phyloP scores from a whole-genome alignment of 2,113 vertebrate genomes.

The Brachionichthys hirsutus region DNA sequence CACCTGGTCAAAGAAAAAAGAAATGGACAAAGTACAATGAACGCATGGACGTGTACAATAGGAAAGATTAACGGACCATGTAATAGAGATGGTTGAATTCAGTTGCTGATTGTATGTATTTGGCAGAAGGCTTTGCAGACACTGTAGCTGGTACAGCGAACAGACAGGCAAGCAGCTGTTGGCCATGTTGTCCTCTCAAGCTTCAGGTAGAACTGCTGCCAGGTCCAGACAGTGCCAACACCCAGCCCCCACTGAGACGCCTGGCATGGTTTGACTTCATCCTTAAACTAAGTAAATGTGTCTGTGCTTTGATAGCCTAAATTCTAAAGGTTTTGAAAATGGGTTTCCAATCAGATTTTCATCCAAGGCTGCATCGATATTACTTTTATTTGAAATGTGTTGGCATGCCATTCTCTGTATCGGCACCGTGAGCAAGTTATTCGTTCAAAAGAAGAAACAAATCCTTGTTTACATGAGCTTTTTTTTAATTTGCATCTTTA shows the following conservation, averaged over 20 bases:
- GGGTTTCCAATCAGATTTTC: not conserved
- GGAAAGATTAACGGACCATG: constrained; percentile 21
- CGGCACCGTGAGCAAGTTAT: too few species aligned
- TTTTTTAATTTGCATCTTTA: too few species aligned
- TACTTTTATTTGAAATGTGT: too few species aligned
- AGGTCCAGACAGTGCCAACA: constrained; percentile 39
- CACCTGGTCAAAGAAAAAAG: constrained; percentile 9
- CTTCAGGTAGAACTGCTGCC: constrained; percentile 54
- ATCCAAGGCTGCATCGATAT: not conserved
- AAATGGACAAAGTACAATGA: not conserved
- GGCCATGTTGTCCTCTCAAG: constrained; percentile 39
- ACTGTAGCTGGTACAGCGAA: constrained; percentile 21
- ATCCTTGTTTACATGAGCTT: too few species aligned
- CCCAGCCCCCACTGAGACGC: constrained; percentile 40
- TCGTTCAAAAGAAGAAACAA: too few species aligned
- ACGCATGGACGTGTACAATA: constrained; percentile 19
- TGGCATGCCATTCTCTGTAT: too few species aligned
- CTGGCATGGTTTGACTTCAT: constrained; percentile 50
- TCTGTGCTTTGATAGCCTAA: not conserved
- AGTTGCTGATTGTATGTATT: constrained; percentile 25
- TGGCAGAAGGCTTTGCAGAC: constrained; percentile 43
- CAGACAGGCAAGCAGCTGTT: constrained; percentile 63
- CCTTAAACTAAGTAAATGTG: constrained; percentile 14
- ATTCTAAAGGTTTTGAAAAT: not conserved
- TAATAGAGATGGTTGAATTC: constrained; percentile 26